Evolutionary conservation across 2,113 vertebrate genomes (phyloP).

Genomic region (Petrocephalus zakoni): DNA sequence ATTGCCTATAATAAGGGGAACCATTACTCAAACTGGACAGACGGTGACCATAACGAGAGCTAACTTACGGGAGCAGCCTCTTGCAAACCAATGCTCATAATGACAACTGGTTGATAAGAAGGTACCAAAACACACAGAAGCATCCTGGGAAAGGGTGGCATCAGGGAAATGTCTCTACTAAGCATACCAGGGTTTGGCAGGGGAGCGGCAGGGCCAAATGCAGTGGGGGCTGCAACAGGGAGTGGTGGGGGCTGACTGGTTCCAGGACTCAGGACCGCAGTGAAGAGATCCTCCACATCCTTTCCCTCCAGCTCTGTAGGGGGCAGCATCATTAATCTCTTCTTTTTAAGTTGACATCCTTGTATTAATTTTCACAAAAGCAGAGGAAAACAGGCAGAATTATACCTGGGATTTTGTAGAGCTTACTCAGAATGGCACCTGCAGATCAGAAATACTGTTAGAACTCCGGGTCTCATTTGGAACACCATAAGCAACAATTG

Average conservation of each 20-base stretch:
- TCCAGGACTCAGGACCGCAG: slow-evolving; percentile 84
- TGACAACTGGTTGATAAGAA: not conserved
- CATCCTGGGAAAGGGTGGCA: not conserved
- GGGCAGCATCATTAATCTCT: not conserved
- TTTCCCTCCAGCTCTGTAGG: slow-evolving; percentile 84
- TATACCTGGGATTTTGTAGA: slow-evolving; percentile 95
- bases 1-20: slow-evolving; percentile 51
- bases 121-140: not conserved
- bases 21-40: not conserved
- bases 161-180: not conserved
- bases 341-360: not conserved
- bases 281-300: slow-evolving; percentile 94
- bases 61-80: no score
- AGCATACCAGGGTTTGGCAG: slow-evolving; percentile 64
- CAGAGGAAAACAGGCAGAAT: not conserved
- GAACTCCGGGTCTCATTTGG: not conserved
- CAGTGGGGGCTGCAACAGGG: slow-evolving; percentile 35
- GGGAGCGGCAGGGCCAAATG: slow-evolving; percentile 47
- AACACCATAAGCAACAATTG: not conserved
- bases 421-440: slow-evolving; percentile 89
- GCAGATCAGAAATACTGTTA: slow-evolving; percentile 33
- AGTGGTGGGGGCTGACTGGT: slow-evolving; percentile 56
- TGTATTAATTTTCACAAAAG: not conserved
- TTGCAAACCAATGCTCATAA: not conserved
- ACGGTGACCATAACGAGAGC: not conserved